Evolutionary conservation across 2,113 vertebrate species (phyloP).

Genomic region (Nicator chloris): DNA sequence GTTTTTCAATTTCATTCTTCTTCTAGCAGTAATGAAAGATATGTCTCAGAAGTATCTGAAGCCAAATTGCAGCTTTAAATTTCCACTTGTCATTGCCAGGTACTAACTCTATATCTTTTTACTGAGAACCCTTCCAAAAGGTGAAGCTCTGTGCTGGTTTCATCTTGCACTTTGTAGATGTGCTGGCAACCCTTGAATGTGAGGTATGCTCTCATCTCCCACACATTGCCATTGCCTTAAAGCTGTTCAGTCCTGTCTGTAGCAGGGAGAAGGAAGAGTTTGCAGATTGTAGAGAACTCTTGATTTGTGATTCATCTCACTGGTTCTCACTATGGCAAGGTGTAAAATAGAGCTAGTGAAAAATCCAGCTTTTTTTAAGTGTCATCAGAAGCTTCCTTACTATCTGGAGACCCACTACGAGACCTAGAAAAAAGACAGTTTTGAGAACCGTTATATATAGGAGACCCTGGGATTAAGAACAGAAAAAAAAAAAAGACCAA

Average conservation of each 20-base stretch:
- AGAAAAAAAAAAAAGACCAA: background rate
- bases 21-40: slow-evolving; percentile 50
- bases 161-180: slow-evolving; percentile 74
- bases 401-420: background rate
- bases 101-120: slow-evolving; percentile 69
- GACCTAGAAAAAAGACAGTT: background rate
- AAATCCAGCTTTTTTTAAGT: slow-evolving; percentile 41
- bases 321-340: slow-evolving; percentile 46
- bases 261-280: slow-evolving; percentile 69
- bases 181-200: slow-evolving; percentile 65
- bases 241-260: slow-evolving; percentile 59
- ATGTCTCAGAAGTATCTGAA: slow-evolving; percentile 49
- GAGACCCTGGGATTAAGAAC: background rate
- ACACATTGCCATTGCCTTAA: slow-evolving; percentile 57
- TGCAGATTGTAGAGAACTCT: slow-evolving; percentile 28
- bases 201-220: slow-evolving; percentile 68
- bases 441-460: background rate
- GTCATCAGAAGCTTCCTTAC: slow-evolving; percentile 31
- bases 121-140: slow-evolving; percentile 71
- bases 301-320: slow-evolving; percentile 35
- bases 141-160: slow-evolving; percentile 79
- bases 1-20: slow-evolving; percentile 30
- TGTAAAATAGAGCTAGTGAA: slow-evolving; percentile 60
- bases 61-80: slow-evolving; percentile 71
- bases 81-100: slow-evolving; percentile 74